Evolutionary conservation across 2,113 vertebrate genomes (phyloP).

Genomic region (Pituophis catenifer): DNA sequence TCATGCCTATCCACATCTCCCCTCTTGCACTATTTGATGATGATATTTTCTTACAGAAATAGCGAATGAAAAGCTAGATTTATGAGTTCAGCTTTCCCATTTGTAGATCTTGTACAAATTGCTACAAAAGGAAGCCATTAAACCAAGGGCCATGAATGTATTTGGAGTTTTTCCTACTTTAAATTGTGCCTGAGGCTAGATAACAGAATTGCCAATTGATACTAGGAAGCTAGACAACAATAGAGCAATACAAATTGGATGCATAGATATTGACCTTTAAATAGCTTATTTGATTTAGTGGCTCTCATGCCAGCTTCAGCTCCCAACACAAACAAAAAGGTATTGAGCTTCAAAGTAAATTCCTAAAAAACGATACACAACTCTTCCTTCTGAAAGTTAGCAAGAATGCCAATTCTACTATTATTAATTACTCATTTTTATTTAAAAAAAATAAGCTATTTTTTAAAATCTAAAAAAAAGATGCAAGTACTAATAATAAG

Average conservation of each 20-base stretch:
- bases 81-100: conserved; percentile 37
- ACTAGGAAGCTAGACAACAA: conserved; percentile 15
- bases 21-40: background rate
- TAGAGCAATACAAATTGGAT: conserved; percentile 13
- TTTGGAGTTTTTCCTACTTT: conserved; percentile 39
- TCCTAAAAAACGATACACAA: background rate
- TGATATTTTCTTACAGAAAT: background rate
- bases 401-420: background rate
- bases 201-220: conserved; percentile 39
- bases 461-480: background rate
- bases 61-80: background rate
- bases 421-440: background rate
- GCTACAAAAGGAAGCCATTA: conserved; percentile 39
- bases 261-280: background rate
- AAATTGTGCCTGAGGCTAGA: conserved; percentile 46
- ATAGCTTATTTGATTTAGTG: conserved; percentile 18
- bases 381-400: background rate
- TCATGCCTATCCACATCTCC: background rate
- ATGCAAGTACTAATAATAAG: background rate
- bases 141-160: conserved; percentile 48
- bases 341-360: background rate
- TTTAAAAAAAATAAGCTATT: background rate
- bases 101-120: conserved; percentile 47
- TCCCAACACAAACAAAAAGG: background rate
- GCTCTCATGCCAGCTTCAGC: background rate